Conservation (phyloP, 2,113 vertebrate species). For the Eurystomus gularis region DNA sequence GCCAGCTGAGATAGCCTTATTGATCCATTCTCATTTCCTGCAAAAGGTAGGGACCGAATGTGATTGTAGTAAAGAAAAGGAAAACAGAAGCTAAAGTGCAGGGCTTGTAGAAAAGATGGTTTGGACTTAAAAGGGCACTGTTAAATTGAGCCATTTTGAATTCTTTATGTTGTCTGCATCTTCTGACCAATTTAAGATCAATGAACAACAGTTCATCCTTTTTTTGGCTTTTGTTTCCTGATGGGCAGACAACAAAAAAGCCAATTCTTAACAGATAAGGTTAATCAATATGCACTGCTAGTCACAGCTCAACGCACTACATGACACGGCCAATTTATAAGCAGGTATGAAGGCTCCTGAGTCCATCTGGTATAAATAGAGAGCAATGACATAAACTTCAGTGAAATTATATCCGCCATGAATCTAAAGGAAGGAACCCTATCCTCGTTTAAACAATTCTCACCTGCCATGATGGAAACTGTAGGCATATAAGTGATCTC, state of each 20-base stretch:
- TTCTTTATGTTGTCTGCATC: neutral
- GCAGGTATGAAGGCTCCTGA: neutral
- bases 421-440: neutral
- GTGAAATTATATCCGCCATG: neutral
- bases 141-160: neutral
- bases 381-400: neutral
- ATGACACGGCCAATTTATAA: accelerated
- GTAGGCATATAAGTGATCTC: neutral
- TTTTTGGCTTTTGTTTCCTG: slow-evolving; percentile 12
- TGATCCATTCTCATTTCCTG: slow-evolving; percentile 48
- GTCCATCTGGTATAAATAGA: neutral
- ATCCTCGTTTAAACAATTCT: neutral
- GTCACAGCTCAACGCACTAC: neutral
- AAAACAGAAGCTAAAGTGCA: slow-evolving; percentile 12
- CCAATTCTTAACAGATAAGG: neutral
- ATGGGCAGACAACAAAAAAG: neutral
- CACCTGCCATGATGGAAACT: neutral
- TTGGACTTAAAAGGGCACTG: neutral
- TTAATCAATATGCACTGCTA: neutral
- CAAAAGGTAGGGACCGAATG: neutral
- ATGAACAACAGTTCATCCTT: neutral
- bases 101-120: neutral
- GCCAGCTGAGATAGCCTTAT: neutral
- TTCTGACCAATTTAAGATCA: neutral
- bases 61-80: neutral